Percentiles rank a stretch among this genome's conserved stretches.
These are phyloP conservation scores for Lepeophtheirus nordmannii DNA, from an alignment of 2,888 invertebrate species.

Conservation along the genomic window DNA sequence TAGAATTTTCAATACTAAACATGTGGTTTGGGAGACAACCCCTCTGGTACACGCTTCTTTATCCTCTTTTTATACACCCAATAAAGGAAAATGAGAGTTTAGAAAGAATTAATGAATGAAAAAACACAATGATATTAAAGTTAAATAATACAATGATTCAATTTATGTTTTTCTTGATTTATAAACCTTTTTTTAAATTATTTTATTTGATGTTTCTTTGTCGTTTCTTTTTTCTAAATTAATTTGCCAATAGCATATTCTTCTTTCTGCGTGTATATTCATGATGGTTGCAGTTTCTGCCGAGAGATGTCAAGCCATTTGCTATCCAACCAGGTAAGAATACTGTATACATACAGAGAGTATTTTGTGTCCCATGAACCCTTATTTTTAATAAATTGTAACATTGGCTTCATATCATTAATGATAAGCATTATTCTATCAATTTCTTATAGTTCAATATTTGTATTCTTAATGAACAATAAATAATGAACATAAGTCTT, in stretches of 20 bases:
- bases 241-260: neutral
- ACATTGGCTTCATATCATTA: too few species aligned
- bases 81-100: slow-evolving; percentile 1
- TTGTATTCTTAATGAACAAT: too few species aligned
- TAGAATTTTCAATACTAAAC: slow-evolving; percentile 7
- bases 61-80: neutral
- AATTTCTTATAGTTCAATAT: too few species aligned
- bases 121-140: too few species aligned
- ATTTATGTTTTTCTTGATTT: too few species aligned
- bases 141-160: too few species aligned
- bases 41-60: slow-evolving; percentile 2
- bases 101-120: neutral
- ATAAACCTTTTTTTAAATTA: too few species aligned
- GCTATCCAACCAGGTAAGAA: slow-evolving; percentile 13
- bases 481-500: too few species aligned
- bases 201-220: neutral
- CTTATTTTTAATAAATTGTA: neutral
- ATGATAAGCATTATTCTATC: too few species aligned
- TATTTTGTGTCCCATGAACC: too few species aligned
- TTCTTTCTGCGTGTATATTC: slow-evolving; percentile 9
- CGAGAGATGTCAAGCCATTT: slow-evolving; percentile 19
- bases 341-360: neutral
- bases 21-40: neutral
- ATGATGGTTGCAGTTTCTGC: slow-evolving; percentile 19
- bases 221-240: neutral